Evolutionary conservation across 2,113 vertebrate species (phyloP).

Genomic region (Silurus meridionalis): DNA sequence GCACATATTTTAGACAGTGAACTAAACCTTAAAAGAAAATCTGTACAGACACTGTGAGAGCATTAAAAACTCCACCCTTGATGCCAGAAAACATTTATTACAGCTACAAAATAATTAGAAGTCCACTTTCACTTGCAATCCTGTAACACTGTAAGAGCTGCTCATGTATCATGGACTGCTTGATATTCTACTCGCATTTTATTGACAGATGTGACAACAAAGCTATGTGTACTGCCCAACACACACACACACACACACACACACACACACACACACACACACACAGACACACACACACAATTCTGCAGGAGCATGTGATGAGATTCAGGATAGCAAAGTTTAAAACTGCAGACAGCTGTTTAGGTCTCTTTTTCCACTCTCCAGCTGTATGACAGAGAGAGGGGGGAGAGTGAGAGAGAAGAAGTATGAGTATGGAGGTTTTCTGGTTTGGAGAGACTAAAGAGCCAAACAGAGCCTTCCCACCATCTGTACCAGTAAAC

Average conservation of each 20-base stretch:
- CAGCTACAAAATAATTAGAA: not conserved
- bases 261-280: not conserved
- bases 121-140: not conserved
- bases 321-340: conserved; percentile 64
- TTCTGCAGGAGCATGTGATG: conserved; percentile 46
- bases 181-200: not conserved
- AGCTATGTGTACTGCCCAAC: not conserved
- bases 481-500: conserved; percentile 20
- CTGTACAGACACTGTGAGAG: not conserved
- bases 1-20: not conserved
- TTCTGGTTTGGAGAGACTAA: not conserved
- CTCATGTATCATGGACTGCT: not conserved
- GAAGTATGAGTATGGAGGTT: not conserved
- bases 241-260: not conserved
- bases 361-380: conserved; percentile 67
- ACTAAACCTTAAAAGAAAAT: not conserved
- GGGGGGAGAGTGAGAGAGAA: not conserved
- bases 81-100: not conserved
- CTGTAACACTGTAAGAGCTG: not conserved
- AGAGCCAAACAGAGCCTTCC: conserved; percentile 20
- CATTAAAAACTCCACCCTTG: no score
- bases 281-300: not conserved
- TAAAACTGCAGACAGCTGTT: conserved; percentile 70
- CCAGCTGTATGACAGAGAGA: conserved; percentile 44
- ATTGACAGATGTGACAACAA: not conserved